Conservation (phyloP, 2,888 invertebrate species). For the Apotomis turbidana region DNA sequence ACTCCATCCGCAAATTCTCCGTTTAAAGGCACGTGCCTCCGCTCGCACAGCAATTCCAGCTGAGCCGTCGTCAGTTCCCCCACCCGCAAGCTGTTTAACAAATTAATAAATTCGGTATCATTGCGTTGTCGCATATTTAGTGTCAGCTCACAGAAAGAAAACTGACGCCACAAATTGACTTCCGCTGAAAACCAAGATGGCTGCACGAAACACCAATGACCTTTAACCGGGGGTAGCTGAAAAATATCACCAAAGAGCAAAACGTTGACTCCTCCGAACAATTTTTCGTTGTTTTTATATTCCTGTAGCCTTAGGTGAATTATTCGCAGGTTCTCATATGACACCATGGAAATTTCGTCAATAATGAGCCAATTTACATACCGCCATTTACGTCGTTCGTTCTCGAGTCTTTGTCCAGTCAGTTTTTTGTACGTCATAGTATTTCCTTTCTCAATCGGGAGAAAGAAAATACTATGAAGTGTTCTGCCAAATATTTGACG, state of each 20-base stretch:
- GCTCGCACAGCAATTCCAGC: conserved; percentile 45
- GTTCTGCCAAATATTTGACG: conserved; percentile 4
- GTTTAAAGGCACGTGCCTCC: conserved; percentile 42
- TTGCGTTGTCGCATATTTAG: conserved; percentile 55
- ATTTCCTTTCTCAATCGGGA: background rate
- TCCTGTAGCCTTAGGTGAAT: conserved; percentile 41
- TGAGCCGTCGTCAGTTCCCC: conserved; percentile 47
- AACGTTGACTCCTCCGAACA: conserved; percentile 4
- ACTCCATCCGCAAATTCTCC: conserved; percentile 49
- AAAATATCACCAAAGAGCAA: conserved; percentile 8
- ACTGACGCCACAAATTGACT: conserved; percentile 49
- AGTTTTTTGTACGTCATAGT: background rate
- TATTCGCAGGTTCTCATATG: conserved; percentile 49
- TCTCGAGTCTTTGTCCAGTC: conserved; percentile 43
- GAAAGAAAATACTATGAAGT: background rate
- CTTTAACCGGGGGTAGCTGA: conserved; percentile 51
- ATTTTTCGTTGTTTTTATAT: conserved; percentile 10
- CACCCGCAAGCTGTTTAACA: conserved; percentile 49
- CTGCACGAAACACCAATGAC: conserved; percentile 48
- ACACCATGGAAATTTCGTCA: conserved; percentile 53
- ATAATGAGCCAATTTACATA: conserved; percentile 50
- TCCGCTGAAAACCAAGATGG: conserved; percentile 45
- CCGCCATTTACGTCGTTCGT: conserved; percentile 49
- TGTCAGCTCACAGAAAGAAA: conserved; percentile 52
- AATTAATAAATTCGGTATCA: conserved; percentile 49